Evolutionary conservation across 2,113 vertebrate species (phyloP).

Genomic region (Scopus umbretta): DNA sequence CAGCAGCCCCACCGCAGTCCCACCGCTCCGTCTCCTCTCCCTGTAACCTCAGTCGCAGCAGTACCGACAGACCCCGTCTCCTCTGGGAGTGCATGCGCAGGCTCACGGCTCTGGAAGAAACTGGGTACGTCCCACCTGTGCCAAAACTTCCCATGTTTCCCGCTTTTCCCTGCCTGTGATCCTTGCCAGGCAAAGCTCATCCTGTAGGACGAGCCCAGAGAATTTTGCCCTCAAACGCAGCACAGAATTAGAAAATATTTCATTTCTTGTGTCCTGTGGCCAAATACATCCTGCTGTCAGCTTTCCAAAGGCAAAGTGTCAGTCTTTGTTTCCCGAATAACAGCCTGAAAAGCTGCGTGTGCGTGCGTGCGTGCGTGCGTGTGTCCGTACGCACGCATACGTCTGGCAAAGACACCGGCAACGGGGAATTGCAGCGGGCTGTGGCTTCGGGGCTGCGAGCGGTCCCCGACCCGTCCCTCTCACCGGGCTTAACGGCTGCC

Average conservation of each 20-base stretch:
- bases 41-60: accelerated
- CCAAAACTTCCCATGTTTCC: neutral
- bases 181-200: neutral
- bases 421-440: neutral
- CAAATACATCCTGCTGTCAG: neutral
- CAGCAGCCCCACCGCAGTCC: neutral
- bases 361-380: neutral
- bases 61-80: accelerated
- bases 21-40: neutral
- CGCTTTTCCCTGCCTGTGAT: neutral
- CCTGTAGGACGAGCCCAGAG: neutral
- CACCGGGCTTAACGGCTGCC: neutral
- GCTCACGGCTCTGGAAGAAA: neutral
- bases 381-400: neutral
- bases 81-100: accelerated
- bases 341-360: neutral
- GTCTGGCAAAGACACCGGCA: neutral
- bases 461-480: neutral
- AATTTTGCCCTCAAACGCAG: neutral
- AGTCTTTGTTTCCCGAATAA: neutral
- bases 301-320: neutral
- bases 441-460: neutral
- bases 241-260: neutral
- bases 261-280: neutral
- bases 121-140: neutral